Evolutionary conservation across 2,797 vertebrate species (phyloP), one percentile per base, ranked within the genome.

Genomic region (Chelon labrosus): DNA sequence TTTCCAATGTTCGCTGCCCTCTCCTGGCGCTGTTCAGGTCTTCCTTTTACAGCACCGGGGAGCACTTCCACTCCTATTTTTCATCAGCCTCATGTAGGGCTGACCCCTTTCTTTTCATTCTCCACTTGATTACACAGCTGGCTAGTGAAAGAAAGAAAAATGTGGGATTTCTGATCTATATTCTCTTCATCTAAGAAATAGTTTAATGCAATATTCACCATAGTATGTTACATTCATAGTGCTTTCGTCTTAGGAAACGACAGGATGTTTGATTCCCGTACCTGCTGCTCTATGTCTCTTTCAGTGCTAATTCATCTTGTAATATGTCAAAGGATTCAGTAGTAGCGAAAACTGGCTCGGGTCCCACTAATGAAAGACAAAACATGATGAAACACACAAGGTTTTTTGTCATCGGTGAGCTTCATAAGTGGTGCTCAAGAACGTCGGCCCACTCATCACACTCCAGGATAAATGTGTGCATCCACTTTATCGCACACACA

Each of bases 391-490:
- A 82, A 75, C 20, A 60, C 68, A 72, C 46, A 41, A 68, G 77
- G 72, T 83, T 87, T 22, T 84, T 74, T 80, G 66, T 86, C 57
- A 82, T 71, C 60, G 82, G 80, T 73, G 80, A 85, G 85, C 68
- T 80, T 65, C 71, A 84, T 71, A 61, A 69, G 69, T 16, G 58
- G 77, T 78, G 85, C 77, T 85, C 75, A 83, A 88, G 81, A 83
- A 84, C 77, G 83, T 75, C 72, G 9, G 66, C 90, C 91, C 81
- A 90, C 85, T 38, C 84, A 56, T 73, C 77, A 70, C 80, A 85
- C 72, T 87, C 19, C 22, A 75, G 56, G 51, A 75, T 82, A 77
- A 31, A 81, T 66, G 76, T 37, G 38, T 49, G 73, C 73, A 79
- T 82, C 52, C 64, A 79, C 78, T 76, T 64, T 60, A 57, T 73